These are phyloP conservation scores for Lycia hirtaria DNA, from an alignment of 2,888 invertebrate genomes.

Conservation along the genomic window DNA sequence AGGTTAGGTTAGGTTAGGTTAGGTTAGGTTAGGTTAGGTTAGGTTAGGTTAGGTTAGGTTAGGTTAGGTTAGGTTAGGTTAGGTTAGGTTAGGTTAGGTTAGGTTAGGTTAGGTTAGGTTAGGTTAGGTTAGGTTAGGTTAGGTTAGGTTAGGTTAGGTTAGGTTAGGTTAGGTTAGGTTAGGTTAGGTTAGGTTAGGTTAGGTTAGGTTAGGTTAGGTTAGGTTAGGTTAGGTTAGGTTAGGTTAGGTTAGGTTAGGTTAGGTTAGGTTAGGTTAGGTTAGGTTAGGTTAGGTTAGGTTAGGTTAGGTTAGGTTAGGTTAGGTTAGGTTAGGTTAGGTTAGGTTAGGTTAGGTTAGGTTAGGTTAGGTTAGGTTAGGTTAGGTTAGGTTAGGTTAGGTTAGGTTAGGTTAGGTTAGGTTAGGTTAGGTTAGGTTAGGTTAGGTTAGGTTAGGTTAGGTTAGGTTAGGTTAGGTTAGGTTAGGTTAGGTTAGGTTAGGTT, in stretches of 20 bases:
- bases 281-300: slow-evolving; percentile 10
- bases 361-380: slow-evolving; percentile 13
- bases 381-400: slow-evolving; percentile 15
- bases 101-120: too few relatives aligned
- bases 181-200: slow-evolving; percentile 1
- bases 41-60: neutral
- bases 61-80: neutral
- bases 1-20: neutral
- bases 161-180: neutral
- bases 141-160: neutral
- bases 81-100: too few relatives aligned
- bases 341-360: slow-evolving; percentile 12
- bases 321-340: slow-evolving; percentile 10
- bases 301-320: slow-evolving; percentile 11
- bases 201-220: slow-evolving; percentile 1
- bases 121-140: too few relatives aligned
- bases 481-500: slow-evolving; percentile 16
- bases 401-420: slow-evolving; percentile 15
- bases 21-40: neutral
- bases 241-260: slow-evolving; percentile 12
- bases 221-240: slow-evolving; percentile 6
- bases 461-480: slow-evolving; percentile 15
- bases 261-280: slow-evolving; percentile 12
- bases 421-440: slow-evolving; percentile 14
- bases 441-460: slow-evolving; percentile 16